Evolutionary conservation across 1,140 invertebrate species (phyloP).

Genomic region (Ooceraea biroi): DNA sequence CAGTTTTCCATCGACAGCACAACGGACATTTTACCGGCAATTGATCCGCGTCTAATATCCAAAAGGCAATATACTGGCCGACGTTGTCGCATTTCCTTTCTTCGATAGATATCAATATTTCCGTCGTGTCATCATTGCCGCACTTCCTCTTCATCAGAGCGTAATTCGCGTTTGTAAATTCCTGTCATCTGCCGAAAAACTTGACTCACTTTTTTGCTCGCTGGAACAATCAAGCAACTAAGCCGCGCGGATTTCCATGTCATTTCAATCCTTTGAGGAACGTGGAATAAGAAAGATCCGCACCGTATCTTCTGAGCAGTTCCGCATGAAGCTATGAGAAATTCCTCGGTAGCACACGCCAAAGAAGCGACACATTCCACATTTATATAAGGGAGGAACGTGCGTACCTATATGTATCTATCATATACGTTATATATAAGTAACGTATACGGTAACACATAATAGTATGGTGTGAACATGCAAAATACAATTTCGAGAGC

Average conservation of each 20-base stretch:
- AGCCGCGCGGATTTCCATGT: constrained; percentile 15
- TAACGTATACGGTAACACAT: too few species aligned
- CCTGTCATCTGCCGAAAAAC: not conserved
- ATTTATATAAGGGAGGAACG: constrained; percentile 2
- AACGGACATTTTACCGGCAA: not conserved
- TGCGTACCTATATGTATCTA: too few species aligned
- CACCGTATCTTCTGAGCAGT: constrained; percentile 7
- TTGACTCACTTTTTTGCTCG: not conserved
- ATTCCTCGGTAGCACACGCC: not conserved
- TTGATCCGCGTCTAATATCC: constrained; percentile 3
- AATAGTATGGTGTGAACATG: not conserved
- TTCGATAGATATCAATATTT: constrained; percentile 1
- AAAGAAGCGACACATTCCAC: not conserved
- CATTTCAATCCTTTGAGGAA: constrained; percentile 15
- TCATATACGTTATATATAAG: too few species aligned
- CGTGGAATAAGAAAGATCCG: not conserved
- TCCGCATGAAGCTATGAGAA: constrained; percentile 30
- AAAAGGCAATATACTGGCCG: not conserved
- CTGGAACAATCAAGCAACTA: not conserved
- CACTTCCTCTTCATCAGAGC: not conserved
- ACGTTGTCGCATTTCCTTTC: not conserved
- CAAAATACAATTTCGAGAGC: constrained; percentile 7
- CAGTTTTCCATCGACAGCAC: not conserved
- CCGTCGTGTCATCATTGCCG: not conserved
- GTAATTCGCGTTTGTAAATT: not conserved